A percentile compares a stretch with the other conserved stretches of the same genome.
These are phyloP conservation scores for Lordiphosa mommai DNA, from an alignment of 1,140 invertebrate species.

Conservation along the genomic window DNA sequence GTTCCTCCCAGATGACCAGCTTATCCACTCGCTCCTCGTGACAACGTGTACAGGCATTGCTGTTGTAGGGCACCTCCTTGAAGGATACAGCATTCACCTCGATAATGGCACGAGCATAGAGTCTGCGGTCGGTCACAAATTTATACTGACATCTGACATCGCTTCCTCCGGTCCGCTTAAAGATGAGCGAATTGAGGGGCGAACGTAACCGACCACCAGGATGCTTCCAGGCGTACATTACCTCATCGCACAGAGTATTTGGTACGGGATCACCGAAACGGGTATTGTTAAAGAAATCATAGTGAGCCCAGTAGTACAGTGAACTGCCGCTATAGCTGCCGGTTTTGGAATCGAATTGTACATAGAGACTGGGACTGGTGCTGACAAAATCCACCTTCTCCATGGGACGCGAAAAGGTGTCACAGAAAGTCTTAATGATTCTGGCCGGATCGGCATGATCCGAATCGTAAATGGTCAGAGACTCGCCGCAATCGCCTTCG, in stretches of 20 bases:
- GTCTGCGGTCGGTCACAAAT: slow-evolving; percentile 89
- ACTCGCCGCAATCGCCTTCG: slow-evolving; percentile 93
- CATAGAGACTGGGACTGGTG: slow-evolving; percentile 90
- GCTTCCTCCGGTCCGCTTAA: slow-evolving; percentile 85
- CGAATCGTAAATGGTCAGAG: slow-evolving; percentile 92
- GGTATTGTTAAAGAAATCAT: slow-evolving; percentile 95
- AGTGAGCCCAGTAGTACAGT: slow-evolving; percentile 94
- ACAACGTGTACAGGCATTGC: slow-evolving; percentile 89
- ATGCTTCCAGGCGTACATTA: slow-evolving; percentile 89
- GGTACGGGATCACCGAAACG: slow-evolving; percentile 89
- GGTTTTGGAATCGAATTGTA: slow-evolving; percentile 93
- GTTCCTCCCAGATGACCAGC: slow-evolving; percentile 87
- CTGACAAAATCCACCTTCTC: slow-evolving; percentile 95
- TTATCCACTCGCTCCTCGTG: slow-evolving; percentile 92
- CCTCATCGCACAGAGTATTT: slow-evolving; percentile 91
- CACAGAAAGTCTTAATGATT: slow-evolving; percentile 95
- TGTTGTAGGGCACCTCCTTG: slow-evolving; percentile 88
- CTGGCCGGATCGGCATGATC: slow-evolving; percentile 90
- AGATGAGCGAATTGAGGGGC: slow-evolving; percentile 91
- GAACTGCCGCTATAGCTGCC: slow-evolving; percentile 93
- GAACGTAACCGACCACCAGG: slow-evolving; percentile 87
- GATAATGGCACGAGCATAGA: slow-evolving; percentile 89
- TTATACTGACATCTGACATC: slow-evolving; percentile 90
- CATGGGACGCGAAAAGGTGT: slow-evolving; percentile 94
- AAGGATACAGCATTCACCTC: slow-evolving; percentile 79